Conservation (phyloP, 1,140 invertebrate genomes). For the Papilio xuthus region DNA sequence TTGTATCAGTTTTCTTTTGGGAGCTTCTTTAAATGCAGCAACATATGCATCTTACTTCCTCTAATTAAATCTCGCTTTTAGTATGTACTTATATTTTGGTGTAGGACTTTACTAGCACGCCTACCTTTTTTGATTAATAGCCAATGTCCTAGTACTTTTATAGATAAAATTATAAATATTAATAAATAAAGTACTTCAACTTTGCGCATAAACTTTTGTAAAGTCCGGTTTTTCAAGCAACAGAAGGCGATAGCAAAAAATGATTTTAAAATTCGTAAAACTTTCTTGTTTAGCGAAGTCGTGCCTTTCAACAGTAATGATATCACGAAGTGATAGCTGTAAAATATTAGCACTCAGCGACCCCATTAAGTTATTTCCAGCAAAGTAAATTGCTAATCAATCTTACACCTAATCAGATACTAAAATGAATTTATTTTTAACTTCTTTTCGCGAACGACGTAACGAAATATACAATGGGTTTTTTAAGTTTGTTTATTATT, state of each 20-base stretch:
- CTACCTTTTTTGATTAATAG: background rate
- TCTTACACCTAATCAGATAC: constrained; percentile 37
- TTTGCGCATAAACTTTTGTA: background rate
- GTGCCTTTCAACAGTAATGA: constrained; percentile 37
- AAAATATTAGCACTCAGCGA: constrained; percentile 40
- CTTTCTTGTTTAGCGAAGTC: constrained; percentile 37
- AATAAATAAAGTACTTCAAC: background rate
- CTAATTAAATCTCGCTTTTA: too few relatives aligned
- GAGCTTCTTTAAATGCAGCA: too few relatives aligned
- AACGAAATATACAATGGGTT: background rate
- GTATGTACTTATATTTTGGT: background rate
- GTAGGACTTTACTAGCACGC: background rate
- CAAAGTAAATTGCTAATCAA: constrained; percentile 39
- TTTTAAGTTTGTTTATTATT: background rate
- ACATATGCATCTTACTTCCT: background rate
- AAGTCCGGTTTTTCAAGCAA: constrained; percentile 8
- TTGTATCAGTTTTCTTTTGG: too few relatives aligned
- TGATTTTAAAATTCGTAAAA: constrained; percentile 33
- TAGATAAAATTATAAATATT: background rate
- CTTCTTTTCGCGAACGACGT: background rate
- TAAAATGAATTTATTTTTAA: constrained; percentile 34
- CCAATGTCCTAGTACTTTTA: background rate
- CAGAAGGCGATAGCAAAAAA: constrained; percentile 33
- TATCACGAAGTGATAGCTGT: constrained; percentile 38
- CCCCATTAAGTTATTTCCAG: constrained; percentile 39